Evolutionary conservation across 2,888 invertebrate species (phyloP).

Genomic region (Autographa gamma): DNA sequence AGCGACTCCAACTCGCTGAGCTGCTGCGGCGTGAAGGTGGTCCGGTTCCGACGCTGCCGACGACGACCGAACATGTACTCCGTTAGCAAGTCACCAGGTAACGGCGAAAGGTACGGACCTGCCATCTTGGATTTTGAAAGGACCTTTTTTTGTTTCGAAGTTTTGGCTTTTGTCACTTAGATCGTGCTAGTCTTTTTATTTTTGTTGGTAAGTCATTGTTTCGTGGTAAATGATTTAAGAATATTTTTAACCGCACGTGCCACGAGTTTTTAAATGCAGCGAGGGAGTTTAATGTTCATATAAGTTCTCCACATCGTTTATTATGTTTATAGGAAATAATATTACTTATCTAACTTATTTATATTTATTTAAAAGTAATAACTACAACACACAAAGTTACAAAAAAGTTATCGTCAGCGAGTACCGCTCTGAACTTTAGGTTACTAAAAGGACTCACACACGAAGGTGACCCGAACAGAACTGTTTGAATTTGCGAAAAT

Average conservation of each 20-base stretch:
- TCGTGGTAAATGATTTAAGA: background rate
- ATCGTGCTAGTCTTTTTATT: background rate
- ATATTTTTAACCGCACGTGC: background rate
- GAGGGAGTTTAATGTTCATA: background rate
- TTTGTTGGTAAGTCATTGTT: background rate
- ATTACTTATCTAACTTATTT: background rate
- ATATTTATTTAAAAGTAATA: constrained; percentile 8
- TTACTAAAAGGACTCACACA: constrained; percentile 60
- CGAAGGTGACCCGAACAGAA: constrained; percentile 70
- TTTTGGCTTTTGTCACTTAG: background rate
- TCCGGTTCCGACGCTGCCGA: constrained; percentile 96
- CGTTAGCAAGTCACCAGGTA: constrained; percentile 96
- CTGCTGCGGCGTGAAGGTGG: constrained; percentile 98
- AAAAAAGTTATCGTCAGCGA: constrained; percentile 62
- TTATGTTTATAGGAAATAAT: background rate
- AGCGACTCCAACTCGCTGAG: constrained; percentile 96
- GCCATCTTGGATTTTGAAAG: constrained; percentile 89
- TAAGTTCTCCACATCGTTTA: background rate
- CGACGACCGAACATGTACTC: constrained; percentile 98
- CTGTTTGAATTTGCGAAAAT: constrained; percentile 81
- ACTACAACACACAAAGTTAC: constrained; percentile 57
- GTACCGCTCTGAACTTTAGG: constrained; percentile 56
- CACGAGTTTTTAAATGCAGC: no score
- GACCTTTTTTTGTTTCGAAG: background rate
- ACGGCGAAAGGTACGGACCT: constrained; percentile 95